Percentiles rank a stretch among this genome's conserved stretches.
Conservation (phyloP, 2,113 vertebrate species). For the Leptosomus discolor region DNA sequence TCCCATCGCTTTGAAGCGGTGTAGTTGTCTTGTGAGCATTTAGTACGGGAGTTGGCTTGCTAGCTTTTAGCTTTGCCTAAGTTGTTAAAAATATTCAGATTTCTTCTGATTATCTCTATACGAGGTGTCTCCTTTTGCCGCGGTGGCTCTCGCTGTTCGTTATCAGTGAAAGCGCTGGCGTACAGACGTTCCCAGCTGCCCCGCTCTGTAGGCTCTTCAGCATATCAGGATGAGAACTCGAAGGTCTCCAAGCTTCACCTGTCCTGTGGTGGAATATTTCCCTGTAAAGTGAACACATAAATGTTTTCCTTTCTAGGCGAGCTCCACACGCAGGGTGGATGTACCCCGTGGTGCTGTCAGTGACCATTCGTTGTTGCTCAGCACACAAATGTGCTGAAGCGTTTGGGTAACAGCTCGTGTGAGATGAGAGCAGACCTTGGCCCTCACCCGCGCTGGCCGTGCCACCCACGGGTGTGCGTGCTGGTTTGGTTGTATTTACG, state of each 20-base stretch:
- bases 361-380: background rate
- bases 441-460: fast-evolving
- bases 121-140: background rate
- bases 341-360: background rate
- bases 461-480: background rate
- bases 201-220: background rate
- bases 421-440: background rate
- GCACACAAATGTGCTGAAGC: background rate
- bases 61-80: background rate
- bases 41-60: background rate
- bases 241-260: background rate
- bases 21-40: background rate
- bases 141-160: background rate
- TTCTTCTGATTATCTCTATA: background rate
- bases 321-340: background rate
- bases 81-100: background rate
- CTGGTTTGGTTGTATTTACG: background rate
- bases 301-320: background rate
- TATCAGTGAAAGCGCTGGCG: background rate
- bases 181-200: background rate
- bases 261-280: background rate
- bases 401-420: background rate
- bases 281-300: background rate
- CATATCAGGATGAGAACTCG: background rate
- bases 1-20: background rate